Evolutionary conservation across 2,888 invertebrate species (phyloP).

Genomic region (Thereva unica): DNA sequence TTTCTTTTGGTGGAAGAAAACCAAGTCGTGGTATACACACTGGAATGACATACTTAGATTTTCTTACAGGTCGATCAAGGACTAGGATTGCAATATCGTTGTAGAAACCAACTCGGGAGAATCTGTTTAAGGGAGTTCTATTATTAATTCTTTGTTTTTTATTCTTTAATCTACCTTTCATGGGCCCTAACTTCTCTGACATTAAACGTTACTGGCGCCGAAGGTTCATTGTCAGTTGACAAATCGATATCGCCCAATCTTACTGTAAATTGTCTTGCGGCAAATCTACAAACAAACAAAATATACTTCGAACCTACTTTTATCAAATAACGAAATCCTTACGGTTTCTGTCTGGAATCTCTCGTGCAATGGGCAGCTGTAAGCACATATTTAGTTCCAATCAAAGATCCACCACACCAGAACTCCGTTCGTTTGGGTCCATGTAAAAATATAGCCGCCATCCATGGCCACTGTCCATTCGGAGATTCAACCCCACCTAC

Average conservation of each 20-base stretch:
- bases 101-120: conserved; percentile 89
- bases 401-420: conserved; percentile 91
- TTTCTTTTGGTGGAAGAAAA: conserved; percentile 54
- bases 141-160: conserved; percentile 40
- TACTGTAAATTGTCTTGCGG: conserved; percentile 85
- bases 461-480: conserved; percentile 93
- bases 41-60: conserved; percentile 84
- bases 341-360: conserved; percentile 88
- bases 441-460: conserved; percentile 91
- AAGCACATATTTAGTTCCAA: conserved; percentile 75
- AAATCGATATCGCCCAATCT: conserved; percentile 87
- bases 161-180: conserved; percentile 58
- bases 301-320: background rate
- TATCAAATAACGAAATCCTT: conserved; percentile 53
- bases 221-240: conserved; percentile 81
- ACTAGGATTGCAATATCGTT: conserved; percentile 81
- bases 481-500: conserved; percentile 87
- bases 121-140: conserved; percentile 57
- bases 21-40: conserved; percentile 76
- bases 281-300: conserved; percentile 67
- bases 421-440: conserved; percentile 84
- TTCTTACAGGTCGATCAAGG: conserved; percentile 68
- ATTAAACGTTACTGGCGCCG: conserved; percentile 77
- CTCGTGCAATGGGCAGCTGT: conserved; percentile 94
- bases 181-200: conserved; percentile 81